Conservation (phyloP, 1,140 invertebrate species). For the Ooceraea biroi region DNA sequence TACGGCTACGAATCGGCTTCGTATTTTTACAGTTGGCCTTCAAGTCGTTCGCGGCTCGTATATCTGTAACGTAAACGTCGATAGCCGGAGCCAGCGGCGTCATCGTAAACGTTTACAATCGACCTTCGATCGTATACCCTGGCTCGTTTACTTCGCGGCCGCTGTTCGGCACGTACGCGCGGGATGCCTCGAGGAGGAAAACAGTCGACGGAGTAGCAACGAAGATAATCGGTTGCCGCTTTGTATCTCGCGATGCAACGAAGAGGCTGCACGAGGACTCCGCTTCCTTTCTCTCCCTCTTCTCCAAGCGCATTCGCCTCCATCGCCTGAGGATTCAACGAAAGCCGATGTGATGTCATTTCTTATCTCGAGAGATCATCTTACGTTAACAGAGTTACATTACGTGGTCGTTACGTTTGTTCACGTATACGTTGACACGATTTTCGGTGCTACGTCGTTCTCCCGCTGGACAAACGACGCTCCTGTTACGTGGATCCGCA, state of each 20-base stretch:
- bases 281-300: not conserved
- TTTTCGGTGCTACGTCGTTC: not conserved
- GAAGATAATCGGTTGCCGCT: slow-evolving; percentile 43
- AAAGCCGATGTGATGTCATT: slow-evolving; percentile 40
- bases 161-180: slow-evolving; percentile 25
- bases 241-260: not conserved
- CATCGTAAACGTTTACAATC: slow-evolving; percentile 57
- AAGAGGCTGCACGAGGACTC: not conserved
- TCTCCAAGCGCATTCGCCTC: not conserved
- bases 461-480: not conserved
- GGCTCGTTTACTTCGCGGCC: slow-evolving; percentile 39
- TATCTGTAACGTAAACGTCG: slow-evolving; percentile 54
- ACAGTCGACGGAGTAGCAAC: not conserved
- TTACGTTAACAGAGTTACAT: slow-evolving; percentile 50
- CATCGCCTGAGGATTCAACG: slow-evolving; percentile 29
- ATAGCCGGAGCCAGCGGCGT: slow-evolving; percentile 22
- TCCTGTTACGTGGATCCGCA: not conserved
- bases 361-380: slow-evolving; percentile 45
- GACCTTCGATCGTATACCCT: slow-evolving; percentile 22
- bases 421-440: slow-evolving; percentile 5
- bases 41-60: slow-evolving; percentile 35
- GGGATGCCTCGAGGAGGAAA: slow-evolving; percentile 44
- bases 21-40: slow-evolving; percentile 46
- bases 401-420: slow-evolving; percentile 24
- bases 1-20: slow-evolving; percentile 8